Conservation (phyloP, 2,888 invertebrate species). For the Philonicus albiceps region DNA sequence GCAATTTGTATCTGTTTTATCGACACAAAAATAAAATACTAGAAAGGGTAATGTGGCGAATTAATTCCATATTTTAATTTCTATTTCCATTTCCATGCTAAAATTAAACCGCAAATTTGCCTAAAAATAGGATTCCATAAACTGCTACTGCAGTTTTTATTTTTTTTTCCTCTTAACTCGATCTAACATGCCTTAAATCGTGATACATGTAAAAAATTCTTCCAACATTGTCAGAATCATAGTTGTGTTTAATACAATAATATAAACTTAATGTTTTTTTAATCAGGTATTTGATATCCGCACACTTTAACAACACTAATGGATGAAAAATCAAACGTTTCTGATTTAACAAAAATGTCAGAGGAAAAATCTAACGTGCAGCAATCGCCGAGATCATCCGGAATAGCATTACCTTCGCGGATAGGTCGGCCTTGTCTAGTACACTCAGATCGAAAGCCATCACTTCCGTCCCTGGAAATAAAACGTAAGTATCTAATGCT, state of each 20-base stretch:
- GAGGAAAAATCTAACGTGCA: not conserved
- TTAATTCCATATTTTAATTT: too few species aligned
- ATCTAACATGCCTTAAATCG: too few species aligned
- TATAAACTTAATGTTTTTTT: not conserved
- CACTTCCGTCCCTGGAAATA: constrained; percentile 54
- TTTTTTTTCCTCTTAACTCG: too few species aligned
- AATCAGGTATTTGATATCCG: not conserved
- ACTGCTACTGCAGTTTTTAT: too few species aligned
- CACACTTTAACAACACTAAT: not conserved
- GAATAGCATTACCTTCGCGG: constrained; percentile 51
- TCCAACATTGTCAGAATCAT: too few species aligned
- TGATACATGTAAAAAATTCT: too few species aligned
- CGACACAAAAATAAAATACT: too few species aligned
- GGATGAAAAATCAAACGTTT: not conserved
- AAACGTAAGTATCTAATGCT: constrained; percentile 44
- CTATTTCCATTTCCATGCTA: too few species aligned
- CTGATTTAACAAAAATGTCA: not conserved
- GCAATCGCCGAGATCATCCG: constrained; percentile 33
- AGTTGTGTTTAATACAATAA: not conserved
- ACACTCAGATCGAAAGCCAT: constrained; percentile 57
- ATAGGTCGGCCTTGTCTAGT: constrained; percentile 57
- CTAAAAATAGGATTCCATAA: too few species aligned
- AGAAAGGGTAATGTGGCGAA: too few species aligned
- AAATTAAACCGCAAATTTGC: too few species aligned
- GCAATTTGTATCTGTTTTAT: too few species aligned